These are phyloP conservation scores for Poeciliopsis occidentalis DNA, from an alignment of 2,113 vertebrate genomes.

Conservation along the genomic window DNA sequence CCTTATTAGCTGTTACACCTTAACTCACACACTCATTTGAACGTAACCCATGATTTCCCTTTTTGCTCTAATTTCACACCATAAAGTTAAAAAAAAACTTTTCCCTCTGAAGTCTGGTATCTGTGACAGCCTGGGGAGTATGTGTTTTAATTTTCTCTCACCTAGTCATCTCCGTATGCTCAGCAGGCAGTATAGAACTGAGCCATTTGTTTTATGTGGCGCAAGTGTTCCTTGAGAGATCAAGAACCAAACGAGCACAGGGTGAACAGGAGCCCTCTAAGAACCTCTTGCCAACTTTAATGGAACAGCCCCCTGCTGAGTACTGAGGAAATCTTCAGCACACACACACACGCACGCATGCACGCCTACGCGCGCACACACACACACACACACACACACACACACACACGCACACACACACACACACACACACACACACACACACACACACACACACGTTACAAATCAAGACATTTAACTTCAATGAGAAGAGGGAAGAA, in stretches of 20 bases:
- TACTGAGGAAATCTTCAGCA: slow-evolving; percentile 55
- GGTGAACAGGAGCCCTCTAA: slow-evolving; percentile 65
- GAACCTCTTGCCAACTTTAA: slow-evolving; percentile 73
- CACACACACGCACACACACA: slow-evolving; percentile 9
- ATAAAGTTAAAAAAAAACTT: slow-evolving; percentile 28
- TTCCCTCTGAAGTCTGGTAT: slow-evolving; percentile 46
- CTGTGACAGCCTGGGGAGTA: slow-evolving; percentile 52
- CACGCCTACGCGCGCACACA: slow-evolving; percentile 22
- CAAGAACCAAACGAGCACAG: slow-evolving; percentile 72
- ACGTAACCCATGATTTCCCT: slow-evolving; percentile 44
- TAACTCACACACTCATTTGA: slow-evolving; percentile 20
- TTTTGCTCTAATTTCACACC: slow-evolving; percentile 55
- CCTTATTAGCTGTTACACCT: slow-evolving; percentile 4
- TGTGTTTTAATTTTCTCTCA: slow-evolving; percentile 45
- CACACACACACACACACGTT: slow-evolving; percentile 18
- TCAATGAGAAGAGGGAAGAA: slow-evolving; percentile 42
- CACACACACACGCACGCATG: slow-evolving; percentile 7
- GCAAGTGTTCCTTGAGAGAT: slow-evolving; percentile 69
- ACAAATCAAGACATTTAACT: slow-evolving; percentile 72
- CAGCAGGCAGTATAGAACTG: slow-evolving; percentile 56
- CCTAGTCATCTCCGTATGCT: slow-evolving; percentile 58
- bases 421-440: slow-evolving; percentile 1
- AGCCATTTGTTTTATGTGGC: slow-evolving; percentile 69
- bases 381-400: slow-evolving; percentile 25
- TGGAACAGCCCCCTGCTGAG: slow-evolving; percentile 69